Evolutionary conservation across 2,797 vertebrate genomes (phyloP).

Genomic region (Nyctalus aviator): DNA sequence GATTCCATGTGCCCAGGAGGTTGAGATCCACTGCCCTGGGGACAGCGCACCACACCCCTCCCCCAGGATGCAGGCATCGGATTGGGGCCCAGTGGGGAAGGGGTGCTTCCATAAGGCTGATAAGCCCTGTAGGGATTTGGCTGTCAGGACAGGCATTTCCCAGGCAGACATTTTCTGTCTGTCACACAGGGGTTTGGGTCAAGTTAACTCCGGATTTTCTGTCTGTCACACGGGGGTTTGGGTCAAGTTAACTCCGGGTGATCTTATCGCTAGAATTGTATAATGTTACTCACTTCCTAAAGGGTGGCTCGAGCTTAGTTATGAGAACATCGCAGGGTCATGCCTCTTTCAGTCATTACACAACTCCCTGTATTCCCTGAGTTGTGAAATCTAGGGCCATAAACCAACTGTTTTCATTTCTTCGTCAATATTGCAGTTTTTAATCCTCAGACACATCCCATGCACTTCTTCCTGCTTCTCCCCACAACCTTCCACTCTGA

Average conservation of each 20-base stretch:
- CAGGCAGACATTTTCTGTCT: not conserved
- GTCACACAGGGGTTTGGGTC: not conserved
- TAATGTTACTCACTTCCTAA: conserved; percentile 32
- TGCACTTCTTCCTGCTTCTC: too few species aligned
- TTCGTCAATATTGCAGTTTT: not conserved
- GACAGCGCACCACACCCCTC: too few species aligned
- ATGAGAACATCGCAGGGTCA: not conserved
- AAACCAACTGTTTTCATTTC: conserved; percentile 23
- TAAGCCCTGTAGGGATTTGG: not conserved
- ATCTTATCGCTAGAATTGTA: not conserved
- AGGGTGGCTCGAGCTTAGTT: not conserved
- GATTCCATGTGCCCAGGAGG: not conserved
- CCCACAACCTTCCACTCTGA: too few species aligned
- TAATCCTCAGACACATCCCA: too few species aligned
- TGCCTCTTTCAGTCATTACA: not conserved
- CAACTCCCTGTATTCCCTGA: not conserved
- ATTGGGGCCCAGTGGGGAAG: not conserved
- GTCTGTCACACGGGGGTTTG: not conserved
- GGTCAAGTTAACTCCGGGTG: not conserved
- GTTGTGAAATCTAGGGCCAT: not conserved
- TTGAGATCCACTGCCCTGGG: not conserved
- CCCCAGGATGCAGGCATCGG: not conserved
- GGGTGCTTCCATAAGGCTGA: not conserved
- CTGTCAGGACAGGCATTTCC: not conserved
- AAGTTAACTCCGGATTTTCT: too few species aligned